phyloP scores from a whole-genome alignment of 2,797 vertebrate species.

The Fratercula arctica region DNA sequence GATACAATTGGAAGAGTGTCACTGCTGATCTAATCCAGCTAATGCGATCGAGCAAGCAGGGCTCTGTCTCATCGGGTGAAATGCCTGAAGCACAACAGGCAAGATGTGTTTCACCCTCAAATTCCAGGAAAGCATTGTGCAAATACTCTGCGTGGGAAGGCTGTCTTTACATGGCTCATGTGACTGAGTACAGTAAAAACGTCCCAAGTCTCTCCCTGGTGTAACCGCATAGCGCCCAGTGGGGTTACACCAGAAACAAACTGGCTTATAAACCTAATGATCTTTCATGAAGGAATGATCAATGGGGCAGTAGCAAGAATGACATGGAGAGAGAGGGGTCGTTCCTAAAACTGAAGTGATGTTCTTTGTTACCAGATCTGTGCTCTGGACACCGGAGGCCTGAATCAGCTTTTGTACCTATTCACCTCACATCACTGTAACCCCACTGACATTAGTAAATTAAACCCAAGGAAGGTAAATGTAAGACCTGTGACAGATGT shows the following conservation, averaged over 20 bases:
- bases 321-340: not conserved
- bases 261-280: not conserved
- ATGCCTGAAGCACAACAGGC: slow-evolving; percentile 64
- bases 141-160: slow-evolving; percentile 65
- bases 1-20: not conserved
- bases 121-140: slow-evolving; percentile 72
- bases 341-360: not conserved
- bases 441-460: not conserved
- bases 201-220: not conserved
- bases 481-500: not conserved
- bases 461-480: not conserved
- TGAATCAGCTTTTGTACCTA: not conserved
- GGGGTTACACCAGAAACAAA: not conserved
- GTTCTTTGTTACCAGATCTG: not conserved
- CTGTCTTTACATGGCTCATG: slow-evolving; percentile 37
- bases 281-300: not conserved
- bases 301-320: not conserved
- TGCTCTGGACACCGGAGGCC: not conserved
- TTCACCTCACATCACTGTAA: not conserved
- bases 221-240: not conserved
- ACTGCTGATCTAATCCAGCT: slow-evolving; percentile 12
- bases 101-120: slow-evolving; percentile 67
- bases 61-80: slow-evolving; percentile 62
- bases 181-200: slow-evolving; percentile 47
- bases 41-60: slow-evolving; percentile 24